Conservation (phyloP, 2,888 invertebrate genomes). For the Callimorpha dominula region DNA sequence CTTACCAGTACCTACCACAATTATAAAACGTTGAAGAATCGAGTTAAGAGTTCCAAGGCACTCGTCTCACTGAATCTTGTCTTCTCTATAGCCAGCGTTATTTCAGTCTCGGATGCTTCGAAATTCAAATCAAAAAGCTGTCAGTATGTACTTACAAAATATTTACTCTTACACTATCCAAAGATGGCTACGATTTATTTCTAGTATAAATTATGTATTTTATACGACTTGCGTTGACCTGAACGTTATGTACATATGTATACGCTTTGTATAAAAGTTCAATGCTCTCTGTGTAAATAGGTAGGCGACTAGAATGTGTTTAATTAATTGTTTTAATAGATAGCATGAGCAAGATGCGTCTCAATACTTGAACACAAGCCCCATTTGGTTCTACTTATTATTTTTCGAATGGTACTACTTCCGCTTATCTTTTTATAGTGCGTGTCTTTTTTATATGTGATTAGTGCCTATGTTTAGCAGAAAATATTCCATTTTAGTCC, state of each 20-base stretch:
- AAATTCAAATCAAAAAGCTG: background rate
- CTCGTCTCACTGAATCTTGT: background rate
- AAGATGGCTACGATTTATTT: background rate
- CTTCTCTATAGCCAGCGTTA: background rate
- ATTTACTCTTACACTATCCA: background rate
- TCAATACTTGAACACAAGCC: background rate
- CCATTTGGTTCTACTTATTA: background rate
- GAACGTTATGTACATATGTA: background rate
- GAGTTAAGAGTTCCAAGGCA: background rate
- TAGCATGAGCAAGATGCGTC: no score
- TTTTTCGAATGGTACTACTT: no score
- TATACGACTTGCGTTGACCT: background rate
- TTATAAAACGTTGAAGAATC: no score
- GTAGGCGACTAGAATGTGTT: background rate
- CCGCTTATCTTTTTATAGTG: background rate
- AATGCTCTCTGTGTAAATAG: constrained; percentile 11
- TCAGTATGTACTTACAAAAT: background rate
- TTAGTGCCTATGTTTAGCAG: background rate
- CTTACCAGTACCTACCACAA: background rate
- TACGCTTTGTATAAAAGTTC: constrained; percentile 10
- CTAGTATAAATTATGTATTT: background rate
- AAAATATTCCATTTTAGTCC: background rate
- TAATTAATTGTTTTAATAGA: background rate
- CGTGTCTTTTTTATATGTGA: background rate
- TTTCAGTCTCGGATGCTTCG: background rate